Percentiles rank a stretch among this genome's conserved stretches.
phyloP scores from a whole-genome alignment of 2,797 vertebrate species.

The Alauda arvensis region DNA sequence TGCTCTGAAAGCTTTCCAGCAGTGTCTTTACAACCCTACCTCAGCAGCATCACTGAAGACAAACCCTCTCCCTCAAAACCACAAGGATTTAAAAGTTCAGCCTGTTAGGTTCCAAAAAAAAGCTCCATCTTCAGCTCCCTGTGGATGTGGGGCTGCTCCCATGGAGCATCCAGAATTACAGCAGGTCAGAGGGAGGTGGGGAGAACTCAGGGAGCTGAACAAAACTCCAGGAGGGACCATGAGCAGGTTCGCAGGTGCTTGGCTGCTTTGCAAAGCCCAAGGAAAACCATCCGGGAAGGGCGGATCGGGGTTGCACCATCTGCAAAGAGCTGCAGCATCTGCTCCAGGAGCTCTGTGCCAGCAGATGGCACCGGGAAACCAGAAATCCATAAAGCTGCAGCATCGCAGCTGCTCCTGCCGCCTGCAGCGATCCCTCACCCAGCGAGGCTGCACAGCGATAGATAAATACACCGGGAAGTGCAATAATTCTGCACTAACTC shows the following conservation, averaged over 20 bases:
- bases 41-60: neutral
- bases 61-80: neutral
- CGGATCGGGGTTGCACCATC: neutral
- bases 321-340: neutral
- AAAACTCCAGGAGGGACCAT: neutral
- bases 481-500: neutral
- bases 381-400: neutral
- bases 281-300: neutral
- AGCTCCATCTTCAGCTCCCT: neutral
- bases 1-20: neutral
- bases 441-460: rapidly evolving
- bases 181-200: neutral
- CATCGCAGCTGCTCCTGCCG: neutral
- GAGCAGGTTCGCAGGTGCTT: neutral
- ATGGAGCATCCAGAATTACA: neutral
- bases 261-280: neutral
- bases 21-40: neutral
- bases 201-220: neutral
- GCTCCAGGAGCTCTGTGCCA: neutral
- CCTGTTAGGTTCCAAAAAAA: neutral
- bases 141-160: neutral
- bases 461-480: neutral
- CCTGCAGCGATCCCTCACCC: neutral
- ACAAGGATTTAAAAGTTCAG: neutral
- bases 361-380: constrained; percentile 62